Evolutionary conservation across 1,140 invertebrate species (phyloP), one percentile per base, ranked within the genome.

Genomic region (Lepidurus apus): DNA sequence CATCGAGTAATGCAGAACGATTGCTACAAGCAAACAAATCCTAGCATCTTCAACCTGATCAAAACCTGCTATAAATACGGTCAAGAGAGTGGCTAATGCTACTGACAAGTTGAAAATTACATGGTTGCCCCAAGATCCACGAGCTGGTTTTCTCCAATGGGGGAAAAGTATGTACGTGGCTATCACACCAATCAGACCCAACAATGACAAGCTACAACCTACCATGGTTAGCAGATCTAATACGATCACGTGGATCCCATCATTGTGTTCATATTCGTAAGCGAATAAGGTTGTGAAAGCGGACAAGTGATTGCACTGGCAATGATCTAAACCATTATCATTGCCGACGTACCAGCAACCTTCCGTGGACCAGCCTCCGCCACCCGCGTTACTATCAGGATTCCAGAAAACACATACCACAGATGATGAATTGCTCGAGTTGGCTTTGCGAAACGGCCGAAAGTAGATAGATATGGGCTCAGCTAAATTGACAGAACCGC

Each of bases 1-100:
- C 11, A 86, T 82, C 73, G 86, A 84, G 79, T 86, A 87, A 75
- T 86, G 86, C 0, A 86, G 80, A 7, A 85, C 78, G 7, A 83
- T 81, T 13, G 85, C 84, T 8, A 86, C 83, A 7, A 78, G 53
- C 13, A 85, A 75, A 81, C 86, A 87, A 1, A 82, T 44, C 10
- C 24, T 3, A 7, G 34, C 17, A 42, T 74, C 10, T 10, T 77
- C 73, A 43, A 47, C 45, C 4, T 3, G 7, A 8, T 74, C 44
- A 7, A 82, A 79, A n/a, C 81, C 82, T 7, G 75, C 80, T 13
- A 83, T 44, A 73, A 83, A 83, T 17, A 81, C 80, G 0, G 80
- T 74, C 13, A 81, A 75, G 11, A 80, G 79, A 45, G 76, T 81
- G 13, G 82, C 76, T 34, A 83, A 76, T 11, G 83, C 80, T 13